Conservation (phyloP, 2,797 vertebrate genomes). For the Lepilemur septentrionalis region DNA sequence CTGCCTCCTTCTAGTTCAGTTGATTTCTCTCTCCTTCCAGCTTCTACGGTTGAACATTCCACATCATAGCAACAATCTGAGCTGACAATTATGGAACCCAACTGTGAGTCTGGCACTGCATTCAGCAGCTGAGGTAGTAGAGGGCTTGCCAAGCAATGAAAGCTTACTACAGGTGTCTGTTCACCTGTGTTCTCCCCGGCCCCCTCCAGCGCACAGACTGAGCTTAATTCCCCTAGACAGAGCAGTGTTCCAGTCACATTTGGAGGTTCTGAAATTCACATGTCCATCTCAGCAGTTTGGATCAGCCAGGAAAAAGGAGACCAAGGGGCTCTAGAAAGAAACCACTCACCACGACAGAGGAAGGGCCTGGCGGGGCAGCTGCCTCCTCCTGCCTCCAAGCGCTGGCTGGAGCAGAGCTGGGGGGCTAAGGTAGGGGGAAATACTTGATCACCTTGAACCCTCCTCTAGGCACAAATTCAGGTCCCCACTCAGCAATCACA, state of each 20-base stretch:
- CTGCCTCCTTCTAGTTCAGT: background rate
- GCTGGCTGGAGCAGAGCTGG: background rate
- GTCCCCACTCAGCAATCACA: too few species aligned
- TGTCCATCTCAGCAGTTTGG: background rate
- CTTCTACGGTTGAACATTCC: background rate
- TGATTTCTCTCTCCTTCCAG: background rate
- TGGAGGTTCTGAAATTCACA: background rate
- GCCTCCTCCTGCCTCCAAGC: background rate
- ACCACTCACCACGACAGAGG: background rate
- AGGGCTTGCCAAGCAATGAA: background rate
- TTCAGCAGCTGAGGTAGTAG: background rate
- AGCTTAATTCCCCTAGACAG: background rate
- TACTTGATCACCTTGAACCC: background rate
- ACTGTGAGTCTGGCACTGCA: rapidly evolving
- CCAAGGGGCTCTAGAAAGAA: background rate
- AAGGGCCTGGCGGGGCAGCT: background rate
- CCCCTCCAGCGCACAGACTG: background rate
- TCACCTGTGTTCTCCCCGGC: rapidly evolving
- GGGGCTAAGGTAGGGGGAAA: background rate
- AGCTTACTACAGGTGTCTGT: background rate
- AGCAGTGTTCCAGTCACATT: background rate
- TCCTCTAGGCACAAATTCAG: background rate
- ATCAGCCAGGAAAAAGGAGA: background rate
- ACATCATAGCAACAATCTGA: background rate
- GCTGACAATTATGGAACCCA: background rate